Evolutionary conservation across 2,797 vertebrate species (phyloP).

Genomic region (Helarctos malayanus): DNA sequence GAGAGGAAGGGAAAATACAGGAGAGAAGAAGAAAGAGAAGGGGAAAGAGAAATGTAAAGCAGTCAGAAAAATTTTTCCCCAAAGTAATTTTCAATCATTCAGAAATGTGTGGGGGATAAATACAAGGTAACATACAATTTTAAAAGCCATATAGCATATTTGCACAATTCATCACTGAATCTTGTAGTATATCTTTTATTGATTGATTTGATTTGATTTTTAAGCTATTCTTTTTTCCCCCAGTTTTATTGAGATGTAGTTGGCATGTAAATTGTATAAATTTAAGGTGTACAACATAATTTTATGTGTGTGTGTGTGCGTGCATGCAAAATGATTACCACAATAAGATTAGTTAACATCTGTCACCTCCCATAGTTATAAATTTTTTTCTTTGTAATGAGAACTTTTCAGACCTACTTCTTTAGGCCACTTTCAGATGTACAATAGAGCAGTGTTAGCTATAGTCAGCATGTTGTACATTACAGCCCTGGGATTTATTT

Average conservation of each 20-base stretch:
- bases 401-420: not conserved
- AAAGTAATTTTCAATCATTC: conserved; percentile 4
- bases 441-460: not conserved
- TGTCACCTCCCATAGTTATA: not conserved
- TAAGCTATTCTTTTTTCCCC: not conserved
- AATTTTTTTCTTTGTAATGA: not conserved
- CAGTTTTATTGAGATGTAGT: not conserved
- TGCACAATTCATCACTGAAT: not conserved
- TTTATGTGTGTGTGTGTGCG: not conserved
- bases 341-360: not conserved
- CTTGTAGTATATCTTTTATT: not conserved
- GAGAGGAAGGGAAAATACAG: not conserved
- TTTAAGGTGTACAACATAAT: not conserved
- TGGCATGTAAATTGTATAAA: not conserved
- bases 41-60: not conserved
- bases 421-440: not conserved
- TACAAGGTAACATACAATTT: not conserved
- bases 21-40: not conserved
- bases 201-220: not conserved
- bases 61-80: not conserved
- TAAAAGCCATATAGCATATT: not conserved
- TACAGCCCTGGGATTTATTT: not conserved
- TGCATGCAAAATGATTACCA: not conserved
- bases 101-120: not conserved
- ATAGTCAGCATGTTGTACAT: not conserved